Conservation (phyloP, 2,113 vertebrate genomes). For the Brachirus orientalis region DNA sequence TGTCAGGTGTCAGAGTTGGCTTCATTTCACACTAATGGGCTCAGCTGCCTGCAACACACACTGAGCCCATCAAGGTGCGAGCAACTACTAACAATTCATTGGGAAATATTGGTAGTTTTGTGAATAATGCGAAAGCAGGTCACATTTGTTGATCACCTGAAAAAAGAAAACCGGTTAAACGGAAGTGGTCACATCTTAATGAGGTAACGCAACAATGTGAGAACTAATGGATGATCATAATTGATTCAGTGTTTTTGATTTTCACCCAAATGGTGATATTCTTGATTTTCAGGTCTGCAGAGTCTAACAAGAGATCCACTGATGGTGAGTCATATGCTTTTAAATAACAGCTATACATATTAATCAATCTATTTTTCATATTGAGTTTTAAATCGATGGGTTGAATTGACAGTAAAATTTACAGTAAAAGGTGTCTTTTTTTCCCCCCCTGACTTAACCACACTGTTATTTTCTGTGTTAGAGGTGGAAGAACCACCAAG, state of each 20-base stretch:
- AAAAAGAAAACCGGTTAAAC: conserved; percentile 42
- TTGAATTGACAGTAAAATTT: not conserved
- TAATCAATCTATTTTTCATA: not conserved
- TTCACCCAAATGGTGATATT: not conserved
- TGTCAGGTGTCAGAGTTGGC: conserved; percentile 48
- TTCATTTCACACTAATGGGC: conserved; percentile 42
- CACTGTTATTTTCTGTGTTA: not conserved
- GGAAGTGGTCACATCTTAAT: conserved; percentile 26
- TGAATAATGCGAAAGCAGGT: conserved; percentile 63
- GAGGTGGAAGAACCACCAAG: too few species aligned
- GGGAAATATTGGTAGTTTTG: conserved; percentile 11
- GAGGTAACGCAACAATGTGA: conserved; percentile 41
- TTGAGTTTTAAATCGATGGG: not conserved
- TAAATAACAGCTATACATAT: not conserved
- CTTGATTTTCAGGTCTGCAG: conserved; percentile 49
- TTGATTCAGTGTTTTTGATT: not conserved
- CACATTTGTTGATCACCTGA: conserved; percentile 63
- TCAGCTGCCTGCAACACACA: conserved; percentile 26
- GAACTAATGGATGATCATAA: not conserved
- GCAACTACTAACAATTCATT: not conserved
- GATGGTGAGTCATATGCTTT: conserved; percentile 41
- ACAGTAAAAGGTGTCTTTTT: not conserved
- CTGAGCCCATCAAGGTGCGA: conserved; percentile 8
- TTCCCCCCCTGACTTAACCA: not conserved
- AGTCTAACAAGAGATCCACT: conserved; percentile 8